Conservation (phyloP, 2,797 vertebrate species). For the Lepilemur ruficaudatus region DNA sequence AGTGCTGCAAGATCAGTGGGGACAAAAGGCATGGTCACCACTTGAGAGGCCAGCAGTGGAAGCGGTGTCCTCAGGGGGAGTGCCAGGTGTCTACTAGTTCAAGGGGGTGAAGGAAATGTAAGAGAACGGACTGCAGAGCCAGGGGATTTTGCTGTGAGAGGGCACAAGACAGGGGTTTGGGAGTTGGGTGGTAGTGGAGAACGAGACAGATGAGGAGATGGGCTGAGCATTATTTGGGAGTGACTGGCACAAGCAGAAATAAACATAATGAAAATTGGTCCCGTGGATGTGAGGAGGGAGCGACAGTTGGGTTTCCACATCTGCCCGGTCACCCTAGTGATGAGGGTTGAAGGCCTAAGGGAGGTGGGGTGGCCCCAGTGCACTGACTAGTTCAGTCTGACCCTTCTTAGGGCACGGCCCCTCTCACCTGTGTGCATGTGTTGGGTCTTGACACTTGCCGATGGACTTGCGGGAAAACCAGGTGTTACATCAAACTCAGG, state of each 20-base stretch:
- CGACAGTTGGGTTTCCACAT: background rate
- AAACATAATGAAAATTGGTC: background rate
- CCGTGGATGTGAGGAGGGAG: background rate
- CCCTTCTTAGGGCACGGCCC: background rate
- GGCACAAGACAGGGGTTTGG: background rate
- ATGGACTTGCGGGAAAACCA: too few relatives aligned
- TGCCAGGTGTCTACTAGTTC: background rate
- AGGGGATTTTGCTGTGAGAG: background rate
- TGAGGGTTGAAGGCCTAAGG: background rate
- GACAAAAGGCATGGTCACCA: background rate
- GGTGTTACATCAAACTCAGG: background rate
- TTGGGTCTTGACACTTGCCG: background rate
- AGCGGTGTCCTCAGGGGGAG: background rate
- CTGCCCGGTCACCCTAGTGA: background rate
- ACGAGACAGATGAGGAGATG: background rate
- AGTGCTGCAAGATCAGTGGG: background rate
- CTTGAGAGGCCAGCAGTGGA: background rate
- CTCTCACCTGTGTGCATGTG: background rate
- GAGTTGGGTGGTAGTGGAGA: background rate
- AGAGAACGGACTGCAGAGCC: background rate
- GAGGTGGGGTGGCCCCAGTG: too few relatives aligned
- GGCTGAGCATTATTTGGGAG: background rate
- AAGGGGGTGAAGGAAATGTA: background rate
- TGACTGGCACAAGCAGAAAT: background rate
- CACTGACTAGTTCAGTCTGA: background rate